Conservation (phyloP, 2,113 vertebrate species). For the Columba janthina region DNA sequence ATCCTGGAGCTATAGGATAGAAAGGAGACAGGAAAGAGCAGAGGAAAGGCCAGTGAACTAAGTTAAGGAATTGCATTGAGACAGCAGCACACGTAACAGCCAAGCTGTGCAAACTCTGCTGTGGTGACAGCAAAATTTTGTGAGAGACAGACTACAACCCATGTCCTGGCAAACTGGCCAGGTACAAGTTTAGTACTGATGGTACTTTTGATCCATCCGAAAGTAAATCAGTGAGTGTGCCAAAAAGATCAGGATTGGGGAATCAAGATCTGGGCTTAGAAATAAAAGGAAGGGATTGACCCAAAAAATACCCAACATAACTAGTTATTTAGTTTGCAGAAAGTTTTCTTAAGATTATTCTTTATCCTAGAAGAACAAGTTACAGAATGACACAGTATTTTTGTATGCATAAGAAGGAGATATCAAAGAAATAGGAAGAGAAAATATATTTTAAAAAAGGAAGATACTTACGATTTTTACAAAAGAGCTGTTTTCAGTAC, state of each 20-base stretch:
- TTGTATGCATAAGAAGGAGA: background rate
- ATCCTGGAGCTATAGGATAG: background rate
- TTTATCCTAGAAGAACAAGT: background rate
- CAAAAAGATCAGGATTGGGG: background rate
- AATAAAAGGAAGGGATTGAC: background rate
- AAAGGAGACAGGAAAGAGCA: background rate
- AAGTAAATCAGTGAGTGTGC: background rate
- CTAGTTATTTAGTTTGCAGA: background rate
- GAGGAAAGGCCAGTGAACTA: background rate
- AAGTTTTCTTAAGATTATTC: background rate
- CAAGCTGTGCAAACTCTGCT: background rate
- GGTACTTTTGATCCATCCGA: background rate
- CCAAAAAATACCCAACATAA: background rate
- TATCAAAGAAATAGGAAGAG: background rate
- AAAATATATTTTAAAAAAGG: background rate
- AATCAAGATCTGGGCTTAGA: background rate
- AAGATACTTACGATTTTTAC: background rate
- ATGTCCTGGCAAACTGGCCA: background rate
- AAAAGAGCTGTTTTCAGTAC: conserved; percentile 1
- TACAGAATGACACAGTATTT: background rate
- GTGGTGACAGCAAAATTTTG: background rate
- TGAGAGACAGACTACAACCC: background rate
- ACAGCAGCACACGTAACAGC: background rate
- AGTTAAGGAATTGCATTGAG: background rate
- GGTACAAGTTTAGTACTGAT: background rate